Conservation (phyloP, 2,797 vertebrate genomes). For the Pteronotus mesoamericanus region DNA sequence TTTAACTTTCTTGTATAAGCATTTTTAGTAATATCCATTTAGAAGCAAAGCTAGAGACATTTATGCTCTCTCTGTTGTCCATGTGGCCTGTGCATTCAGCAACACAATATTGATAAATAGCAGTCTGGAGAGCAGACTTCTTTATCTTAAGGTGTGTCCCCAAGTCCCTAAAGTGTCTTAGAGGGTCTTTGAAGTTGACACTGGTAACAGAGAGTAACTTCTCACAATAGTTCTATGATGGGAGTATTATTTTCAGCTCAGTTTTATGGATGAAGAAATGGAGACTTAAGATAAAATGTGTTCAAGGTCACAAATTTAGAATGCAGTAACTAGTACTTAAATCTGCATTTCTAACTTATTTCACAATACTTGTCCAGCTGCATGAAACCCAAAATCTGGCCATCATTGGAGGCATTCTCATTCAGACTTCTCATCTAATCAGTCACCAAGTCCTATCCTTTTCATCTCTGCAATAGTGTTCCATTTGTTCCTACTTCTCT, state of each 20-base stretch:
- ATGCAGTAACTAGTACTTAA: background rate
- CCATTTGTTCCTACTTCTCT: background rate
- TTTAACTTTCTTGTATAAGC: background rate
- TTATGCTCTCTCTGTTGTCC: background rate
- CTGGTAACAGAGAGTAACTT: background rate
- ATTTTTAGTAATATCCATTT: background rate
- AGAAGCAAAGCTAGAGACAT: background rate
- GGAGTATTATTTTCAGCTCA: background rate
- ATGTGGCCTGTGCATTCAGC: background rate
- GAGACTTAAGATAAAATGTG: background rate
- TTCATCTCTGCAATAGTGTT: background rate
- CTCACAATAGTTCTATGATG: background rate
- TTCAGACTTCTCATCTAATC: background rate
- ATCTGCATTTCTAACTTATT: background rate
- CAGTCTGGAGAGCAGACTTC: background rate
- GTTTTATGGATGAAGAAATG: background rate
- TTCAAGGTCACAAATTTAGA: background rate
- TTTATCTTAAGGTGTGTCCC: background rate
- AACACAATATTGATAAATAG: background rate
- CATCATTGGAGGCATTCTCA: background rate
- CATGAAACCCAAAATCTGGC: background rate
- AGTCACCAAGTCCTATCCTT: background rate
- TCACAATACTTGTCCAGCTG: background rate
- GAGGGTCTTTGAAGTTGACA: background rate
- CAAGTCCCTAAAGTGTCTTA: background rate